Evolutionary conservation across 2,888 invertebrate species (phyloP).

Genomic region (Ormyrus labotus): DNA sequence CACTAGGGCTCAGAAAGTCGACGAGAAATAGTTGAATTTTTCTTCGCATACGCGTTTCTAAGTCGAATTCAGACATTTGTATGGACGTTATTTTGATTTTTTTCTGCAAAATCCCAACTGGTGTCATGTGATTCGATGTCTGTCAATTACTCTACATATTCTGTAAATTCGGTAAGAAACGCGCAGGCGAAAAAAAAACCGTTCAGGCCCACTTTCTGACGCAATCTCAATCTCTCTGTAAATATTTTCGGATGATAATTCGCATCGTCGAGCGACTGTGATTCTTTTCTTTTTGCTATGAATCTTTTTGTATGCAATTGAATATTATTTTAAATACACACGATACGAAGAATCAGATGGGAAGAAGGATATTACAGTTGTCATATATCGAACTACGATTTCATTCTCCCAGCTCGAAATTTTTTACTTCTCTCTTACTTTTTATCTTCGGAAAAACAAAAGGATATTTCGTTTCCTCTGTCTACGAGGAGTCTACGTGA

Average conservation of each 20-base stretch:
- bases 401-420: not conserved
- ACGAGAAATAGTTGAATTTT: not conserved
- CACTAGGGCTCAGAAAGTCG: conserved; percentile 10
- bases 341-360: conserved; percentile 47
- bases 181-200: not conserved
- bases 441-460: conserved; percentile 11
- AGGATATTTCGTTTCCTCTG: conserved; percentile 21
- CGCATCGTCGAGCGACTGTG: conserved; percentile 31
- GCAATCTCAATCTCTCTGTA: conserved; percentile 3
- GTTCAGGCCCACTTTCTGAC: not conserved
- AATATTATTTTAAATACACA: conserved; percentile 44
- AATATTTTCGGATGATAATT: conserved; percentile 7
- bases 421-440: not conserved
- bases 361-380: conserved; percentile 39
- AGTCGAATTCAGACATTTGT: too few relatives aligned
- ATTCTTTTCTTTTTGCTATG: conserved; percentile 6
- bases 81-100: conserved; percentile 26
- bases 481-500: conserved; percentile 15
- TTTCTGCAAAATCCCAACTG: conserved; percentile 23
- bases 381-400: conserved; percentile 32
- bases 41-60: not conserved
- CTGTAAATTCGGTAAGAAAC: not conserved
- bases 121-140: conserved; percentile 34
- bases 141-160: conserved; percentile 10
- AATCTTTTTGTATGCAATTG: conserved; percentile 20